These are phyloP conservation scores for Eilema caniola DNA, from an alignment of 2,888 invertebrate genomes.

Conservation along the genomic window DNA sequence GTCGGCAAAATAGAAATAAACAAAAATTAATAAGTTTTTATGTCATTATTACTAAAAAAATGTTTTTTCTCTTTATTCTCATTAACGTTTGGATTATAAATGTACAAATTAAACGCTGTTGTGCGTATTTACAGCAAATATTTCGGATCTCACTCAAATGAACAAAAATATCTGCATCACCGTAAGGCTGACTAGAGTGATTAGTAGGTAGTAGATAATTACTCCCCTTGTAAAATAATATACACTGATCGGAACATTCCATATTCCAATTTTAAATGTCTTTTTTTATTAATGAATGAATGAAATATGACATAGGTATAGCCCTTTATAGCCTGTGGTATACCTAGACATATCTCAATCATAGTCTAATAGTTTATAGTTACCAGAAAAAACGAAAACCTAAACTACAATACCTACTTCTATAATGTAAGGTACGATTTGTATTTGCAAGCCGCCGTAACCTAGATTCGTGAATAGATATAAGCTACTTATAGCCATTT, in stretches of 20 bases:
- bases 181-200: conserved; percentile 2
- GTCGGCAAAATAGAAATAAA: not conserved
- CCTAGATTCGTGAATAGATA: conserved; percentile 37
- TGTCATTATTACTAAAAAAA: too few relatives aligned
- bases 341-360: not conserved
- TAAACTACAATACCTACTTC: conserved; percentile 9
- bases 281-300: not conserved
- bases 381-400: not conserved
- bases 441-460: conserved; percentile 20
- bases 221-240: not conserved
- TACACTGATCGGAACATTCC: not conserved
- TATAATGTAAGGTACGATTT: conserved; percentile 2
- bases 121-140: too few relatives aligned
- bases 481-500: conserved; percentile 31
- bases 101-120: too few relatives aligned
- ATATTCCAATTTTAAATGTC: not conserved
- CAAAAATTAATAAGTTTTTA: not conserved
- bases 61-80: too few relatives aligned
- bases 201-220: not conserved
- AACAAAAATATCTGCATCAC: not conserved
- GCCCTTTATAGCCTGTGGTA: not conserved
- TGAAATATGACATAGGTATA: not conserved
- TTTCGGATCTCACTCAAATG: too few relatives aligned
- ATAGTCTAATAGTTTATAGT: conserved; percentile 8
- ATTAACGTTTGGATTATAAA: too few relatives aligned